These are phyloP conservation scores for Patella depressa DNA, from an alignment of 2,888 invertebrate genomes.

Conservation along the genomic window DNA sequence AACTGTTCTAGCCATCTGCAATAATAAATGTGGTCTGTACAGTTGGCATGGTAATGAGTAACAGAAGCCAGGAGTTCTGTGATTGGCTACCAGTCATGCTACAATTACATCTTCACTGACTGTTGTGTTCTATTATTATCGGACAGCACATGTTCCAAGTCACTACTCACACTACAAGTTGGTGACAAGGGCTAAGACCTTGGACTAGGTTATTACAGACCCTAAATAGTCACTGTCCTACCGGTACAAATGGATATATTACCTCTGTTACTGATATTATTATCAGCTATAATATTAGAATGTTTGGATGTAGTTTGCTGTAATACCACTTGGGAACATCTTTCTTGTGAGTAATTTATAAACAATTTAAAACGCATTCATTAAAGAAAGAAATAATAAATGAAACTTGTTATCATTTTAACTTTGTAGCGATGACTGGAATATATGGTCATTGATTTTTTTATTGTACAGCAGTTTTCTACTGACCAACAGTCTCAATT, in stretches of 20 bases:
- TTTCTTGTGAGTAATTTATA: conserved; percentile 31
- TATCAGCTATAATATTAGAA: conserved; percentile 10
- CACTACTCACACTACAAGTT: background rate
- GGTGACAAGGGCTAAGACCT: background rate
- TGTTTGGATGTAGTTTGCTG: conserved; percentile 20
- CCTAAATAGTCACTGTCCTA: background rate
- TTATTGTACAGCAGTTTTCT: too few species aligned
- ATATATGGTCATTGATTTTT: too few species aligned
- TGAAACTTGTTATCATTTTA: too few species aligned
- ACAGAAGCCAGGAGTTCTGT: conserved; percentile 5
- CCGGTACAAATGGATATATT: conserved; percentile 21
- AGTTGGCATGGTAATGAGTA: conserved; percentile 36
- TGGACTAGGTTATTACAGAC: background rate
- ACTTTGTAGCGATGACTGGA: too few species aligned
- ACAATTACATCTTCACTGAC: conserved; percentile 10
- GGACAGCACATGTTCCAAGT: conserved; percentile 7
- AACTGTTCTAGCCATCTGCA: background rate
- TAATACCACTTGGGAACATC: conserved; percentile 32
- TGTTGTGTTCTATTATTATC: conserved; percentile 5
- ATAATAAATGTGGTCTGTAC: conserved; percentile 2
- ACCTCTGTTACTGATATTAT: conserved; percentile 16
- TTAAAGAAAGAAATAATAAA: too few species aligned
- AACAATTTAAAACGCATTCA: too few species aligned
- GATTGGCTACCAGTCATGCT: conserved; percentile 9
- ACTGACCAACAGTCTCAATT: too few species aligned